These are phyloP conservation scores for Protomyctophum bolini DNA, from an alignment of 2,113 vertebrate genomes.

Conservation along the genomic window DNA sequence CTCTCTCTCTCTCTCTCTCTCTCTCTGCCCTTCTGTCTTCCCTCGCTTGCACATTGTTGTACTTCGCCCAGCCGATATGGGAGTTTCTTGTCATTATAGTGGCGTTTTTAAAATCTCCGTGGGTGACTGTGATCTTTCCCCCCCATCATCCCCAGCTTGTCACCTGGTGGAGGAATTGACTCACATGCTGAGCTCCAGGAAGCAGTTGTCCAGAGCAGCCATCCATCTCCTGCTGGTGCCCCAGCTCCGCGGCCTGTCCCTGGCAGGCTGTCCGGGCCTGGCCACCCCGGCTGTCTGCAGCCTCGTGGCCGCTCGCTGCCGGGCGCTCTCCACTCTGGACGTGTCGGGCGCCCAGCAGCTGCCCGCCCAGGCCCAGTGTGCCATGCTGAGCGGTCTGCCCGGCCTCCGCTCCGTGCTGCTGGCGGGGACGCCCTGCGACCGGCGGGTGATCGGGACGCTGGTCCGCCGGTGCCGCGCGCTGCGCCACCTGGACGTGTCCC, in stretches of 20 bases:
- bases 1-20: neutral
- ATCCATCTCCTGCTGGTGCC: conserved; percentile 87
- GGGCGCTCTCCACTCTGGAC: conserved; percentile 72
- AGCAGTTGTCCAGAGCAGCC: conserved; percentile 75
- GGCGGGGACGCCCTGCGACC: conserved; percentile 66
- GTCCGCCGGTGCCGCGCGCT: conserved; percentile 51
- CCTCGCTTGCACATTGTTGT: too few relatives aligned
- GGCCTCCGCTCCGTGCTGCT: conserved; percentile 70
- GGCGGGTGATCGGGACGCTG: conserved; percentile 52
- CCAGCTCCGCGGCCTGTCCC: conserved; percentile 78
- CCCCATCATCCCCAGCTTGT: conserved; percentile 48
- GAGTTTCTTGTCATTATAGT: too few relatives aligned
- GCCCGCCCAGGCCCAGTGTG: conserved; percentile 58
- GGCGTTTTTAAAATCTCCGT: too few relatives aligned
- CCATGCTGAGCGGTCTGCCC: conserved; percentile 62
- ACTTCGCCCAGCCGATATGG: too few relatives aligned
- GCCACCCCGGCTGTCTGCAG: conserved; percentile 74
- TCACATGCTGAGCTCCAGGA: conserved; percentile 68
- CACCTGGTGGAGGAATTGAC: conserved; percentile 81
- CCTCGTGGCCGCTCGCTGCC: conserved; percentile 80
- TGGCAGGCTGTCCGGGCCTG: conserved; percentile 72
- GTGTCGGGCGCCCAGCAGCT: conserved; percentile 71
- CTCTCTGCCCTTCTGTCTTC: neutral
- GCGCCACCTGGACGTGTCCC: conserved; percentile 72
- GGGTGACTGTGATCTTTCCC: neutral